Base-by-base conservation (phyloP, 2,113 vertebrate species). In the Sula dactylatra region DNA sequence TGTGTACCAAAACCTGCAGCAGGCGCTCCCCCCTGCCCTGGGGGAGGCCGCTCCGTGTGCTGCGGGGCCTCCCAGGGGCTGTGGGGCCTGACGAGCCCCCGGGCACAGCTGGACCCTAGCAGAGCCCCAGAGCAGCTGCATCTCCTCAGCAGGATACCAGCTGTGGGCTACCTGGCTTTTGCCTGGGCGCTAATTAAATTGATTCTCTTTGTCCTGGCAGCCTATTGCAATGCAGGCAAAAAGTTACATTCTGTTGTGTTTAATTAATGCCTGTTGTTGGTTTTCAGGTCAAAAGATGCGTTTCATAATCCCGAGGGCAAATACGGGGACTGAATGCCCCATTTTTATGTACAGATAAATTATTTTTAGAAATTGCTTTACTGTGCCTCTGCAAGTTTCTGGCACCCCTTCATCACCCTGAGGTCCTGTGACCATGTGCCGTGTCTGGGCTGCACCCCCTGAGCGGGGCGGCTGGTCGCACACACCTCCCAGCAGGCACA, bases 161-260 rank as follows among this genome's bases (percentile, higher is more conserved):
- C 86, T 42, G 36, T 1, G 2, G 7, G 8, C 36, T 32, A 2
- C 12, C 16, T 3, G 54, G 8, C 44, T 38, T 24, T 18, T 42
- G 10, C 47, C 26, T 3, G 16, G 10, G 55, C 1, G 2, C n/a
- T 45, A 1, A 8, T 24, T 0, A 1, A 11, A 11, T 1, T 2
- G 26, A 5, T 26, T 31, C 31, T 44, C 16, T 47, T 6, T 9
- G 36, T 22, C 24, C 49, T 7, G 29, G 65, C 58, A 34, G 65
- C 54, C 31, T 44, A 2, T 5, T 27, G 34, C 26, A 5, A 19
- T 0, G 4, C 4, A 20, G 24, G 10, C 1, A 0, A 27, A 32
- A 44, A 40, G 34, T 22, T 45, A 8, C 21, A 27, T 45, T 29
- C 55, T 2, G 2, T 22, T 56, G 42, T 22, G 10, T 16, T 59